phyloP scores from a whole-genome alignment of 2,888 invertebrate species.

The Parnassius orleans region DNA sequence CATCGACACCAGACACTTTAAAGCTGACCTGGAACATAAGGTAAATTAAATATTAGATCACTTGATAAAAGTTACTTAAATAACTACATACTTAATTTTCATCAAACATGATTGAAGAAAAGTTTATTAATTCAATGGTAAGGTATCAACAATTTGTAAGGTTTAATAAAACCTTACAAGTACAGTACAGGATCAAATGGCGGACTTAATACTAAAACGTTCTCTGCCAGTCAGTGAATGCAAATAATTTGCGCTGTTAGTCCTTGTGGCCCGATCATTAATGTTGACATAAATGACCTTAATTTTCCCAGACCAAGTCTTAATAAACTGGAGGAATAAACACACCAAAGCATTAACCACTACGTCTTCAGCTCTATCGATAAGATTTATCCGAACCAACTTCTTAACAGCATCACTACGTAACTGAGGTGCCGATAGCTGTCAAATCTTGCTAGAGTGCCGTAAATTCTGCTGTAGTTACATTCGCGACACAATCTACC shows the following conservation, averaged over 20 bases:
- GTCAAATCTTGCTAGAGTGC: constrained; percentile 85
- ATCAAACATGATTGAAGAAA: no score
- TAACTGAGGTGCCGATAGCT: constrained; percentile 84
- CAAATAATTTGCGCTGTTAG: constrained; percentile 48
- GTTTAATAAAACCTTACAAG: no score
- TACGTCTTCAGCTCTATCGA: constrained; percentile 85
- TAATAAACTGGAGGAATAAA: constrained; percentile 92
- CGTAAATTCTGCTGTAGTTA: constrained; percentile 83
- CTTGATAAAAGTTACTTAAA: no score
- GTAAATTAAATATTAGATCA: background rate
- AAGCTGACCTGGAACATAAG: constrained; percentile 78
- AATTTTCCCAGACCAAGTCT: constrained; percentile 94
- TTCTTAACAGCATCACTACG: constrained; percentile 75
- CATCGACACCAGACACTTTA: constrained; percentile 88
- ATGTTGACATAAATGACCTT: constrained; percentile 91
- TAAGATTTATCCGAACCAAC: constrained; percentile 52
- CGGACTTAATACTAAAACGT: no score
- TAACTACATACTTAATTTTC: no score
- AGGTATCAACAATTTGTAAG: no score
- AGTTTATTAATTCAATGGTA: no score
- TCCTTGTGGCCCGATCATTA: constrained; percentile 92
- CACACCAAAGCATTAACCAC: constrained; percentile 89
- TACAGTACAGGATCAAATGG: no score
- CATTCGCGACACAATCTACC: constrained; percentile 84
- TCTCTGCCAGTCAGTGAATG: no score